phyloP scores from a whole-genome alignment of 2,113 vertebrate species.

The Siphamia tubifer region DNA sequence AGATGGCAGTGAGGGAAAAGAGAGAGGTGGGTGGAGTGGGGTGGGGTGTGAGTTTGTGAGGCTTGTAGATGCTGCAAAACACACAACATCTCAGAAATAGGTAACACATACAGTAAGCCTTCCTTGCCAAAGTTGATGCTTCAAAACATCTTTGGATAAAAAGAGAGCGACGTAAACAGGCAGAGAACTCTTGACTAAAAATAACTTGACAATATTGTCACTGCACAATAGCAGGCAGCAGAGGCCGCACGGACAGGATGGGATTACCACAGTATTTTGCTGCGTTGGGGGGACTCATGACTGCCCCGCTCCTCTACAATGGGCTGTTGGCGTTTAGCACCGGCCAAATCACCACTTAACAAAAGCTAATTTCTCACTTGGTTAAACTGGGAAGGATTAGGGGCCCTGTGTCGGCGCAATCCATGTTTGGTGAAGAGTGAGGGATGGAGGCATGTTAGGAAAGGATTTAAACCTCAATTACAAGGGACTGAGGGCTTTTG shows the following conservation, averaged over 20 bases:
- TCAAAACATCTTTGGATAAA: constrained; percentile 45
- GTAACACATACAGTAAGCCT: constrained; percentile 30
- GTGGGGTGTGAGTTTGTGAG: neutral
- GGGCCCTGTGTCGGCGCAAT: constrained; percentile 61
- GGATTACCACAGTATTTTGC: constrained; percentile 61
- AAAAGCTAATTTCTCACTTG: constrained; percentile 82
- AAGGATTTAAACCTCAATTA: constrained; percentile 81
- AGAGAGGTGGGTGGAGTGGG: neutral
- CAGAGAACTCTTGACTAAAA: neutral
- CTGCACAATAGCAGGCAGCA: neutral
- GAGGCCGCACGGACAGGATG: constrained; percentile 40
- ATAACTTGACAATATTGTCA: constrained; percentile 23
- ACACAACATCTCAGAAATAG: constrained; percentile 15
- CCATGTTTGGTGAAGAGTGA: constrained; percentile 67
- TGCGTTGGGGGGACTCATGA: constrained; percentile 29
- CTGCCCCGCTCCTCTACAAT: constrained; percentile 65
- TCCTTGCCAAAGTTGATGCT: constrained; percentile 31
- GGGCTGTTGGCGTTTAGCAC: constrained; percentile 68
- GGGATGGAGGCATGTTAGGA: constrained; percentile 58
- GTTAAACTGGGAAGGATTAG: constrained; percentile 80
- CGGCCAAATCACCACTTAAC: constrained; percentile 80
- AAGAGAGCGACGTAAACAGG: neutral
- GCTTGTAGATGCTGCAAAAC: neutral
- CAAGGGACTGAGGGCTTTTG: constrained; percentile 65
- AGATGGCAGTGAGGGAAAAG: neutral